These are phyloP conservation scores for Geococcyx californianus DNA, from an alignment of 2,113 vertebrate genomes.

Conservation along the genomic window DNA sequence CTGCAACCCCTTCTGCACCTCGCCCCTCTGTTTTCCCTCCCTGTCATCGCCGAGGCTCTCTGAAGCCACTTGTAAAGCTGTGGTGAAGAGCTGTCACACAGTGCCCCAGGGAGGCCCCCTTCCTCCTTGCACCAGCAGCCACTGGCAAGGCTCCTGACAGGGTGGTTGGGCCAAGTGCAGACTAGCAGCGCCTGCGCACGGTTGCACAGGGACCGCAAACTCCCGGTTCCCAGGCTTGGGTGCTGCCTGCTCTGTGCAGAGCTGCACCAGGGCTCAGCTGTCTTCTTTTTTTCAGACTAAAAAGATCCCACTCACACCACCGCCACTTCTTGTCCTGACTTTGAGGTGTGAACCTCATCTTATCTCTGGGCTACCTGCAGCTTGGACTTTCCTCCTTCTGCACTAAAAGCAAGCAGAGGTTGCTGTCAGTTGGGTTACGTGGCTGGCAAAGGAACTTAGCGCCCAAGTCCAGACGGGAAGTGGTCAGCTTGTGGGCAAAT, in stretches of 20 bases:
- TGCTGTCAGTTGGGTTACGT: accelerated
- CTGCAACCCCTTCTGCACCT: accelerated
- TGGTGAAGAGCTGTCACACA: not conserved
- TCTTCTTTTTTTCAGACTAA: not conserved
- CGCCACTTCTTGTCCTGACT: not conserved
- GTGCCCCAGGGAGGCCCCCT: not conserved
- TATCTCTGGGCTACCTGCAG: not conserved
- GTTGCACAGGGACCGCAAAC: not conserved
- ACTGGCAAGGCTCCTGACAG: not conserved
- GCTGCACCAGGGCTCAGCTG: not conserved
- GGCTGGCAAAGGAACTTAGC: not conserved
- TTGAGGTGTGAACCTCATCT: not conserved
- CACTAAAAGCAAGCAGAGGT: not conserved
- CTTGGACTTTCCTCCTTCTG: not conserved
- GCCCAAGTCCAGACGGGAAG: not conserved
- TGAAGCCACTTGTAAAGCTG: not conserved
- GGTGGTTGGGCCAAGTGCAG: accelerated
- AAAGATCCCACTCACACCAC: not conserved
- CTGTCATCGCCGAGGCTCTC: not conserved
- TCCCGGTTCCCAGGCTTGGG: not conserved
- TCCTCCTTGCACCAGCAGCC: not conserved
- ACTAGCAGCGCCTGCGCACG: not conserved
- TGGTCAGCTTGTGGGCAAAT: not conserved
- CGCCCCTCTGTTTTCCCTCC: not conserved
- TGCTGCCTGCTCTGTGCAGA: not conserved